A percentile compares a stretch with the other conserved stretches of the same genome.
These are phyloP conservation scores for Cyprinus carpio DNA, from an alignment of 2,113 vertebrate genomes.

Conservation along the genomic window DNA sequence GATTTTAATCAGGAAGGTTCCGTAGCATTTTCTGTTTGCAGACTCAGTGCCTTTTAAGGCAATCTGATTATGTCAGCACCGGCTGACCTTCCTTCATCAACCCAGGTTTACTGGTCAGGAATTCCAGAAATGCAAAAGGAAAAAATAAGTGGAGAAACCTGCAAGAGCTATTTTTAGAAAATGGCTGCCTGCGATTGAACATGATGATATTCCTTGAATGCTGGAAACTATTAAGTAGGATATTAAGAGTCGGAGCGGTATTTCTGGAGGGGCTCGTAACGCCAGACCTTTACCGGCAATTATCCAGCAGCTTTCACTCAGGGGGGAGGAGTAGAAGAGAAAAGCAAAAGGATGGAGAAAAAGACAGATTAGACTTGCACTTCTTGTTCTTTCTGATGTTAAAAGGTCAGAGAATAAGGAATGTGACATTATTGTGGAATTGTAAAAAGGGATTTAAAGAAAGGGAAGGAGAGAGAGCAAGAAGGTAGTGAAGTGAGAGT, in stretches of 20 bases:
- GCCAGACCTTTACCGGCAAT: conserved; percentile 52
- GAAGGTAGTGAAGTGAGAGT: conserved; percentile 54
- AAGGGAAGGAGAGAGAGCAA: conserved; percentile 48
- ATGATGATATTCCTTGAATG: conserved; percentile 64
- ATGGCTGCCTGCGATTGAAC: conserved; percentile 67
- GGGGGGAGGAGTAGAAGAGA: neutral
- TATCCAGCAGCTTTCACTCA: conserved; percentile 32
- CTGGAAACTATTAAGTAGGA: conserved; percentile 64
- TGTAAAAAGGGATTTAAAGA: conserved; percentile 33
- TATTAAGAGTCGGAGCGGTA: conserved; percentile 50
- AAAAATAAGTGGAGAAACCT: conserved; percentile 33
- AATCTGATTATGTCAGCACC: conserved; percentile 76
- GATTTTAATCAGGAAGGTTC: neutral
- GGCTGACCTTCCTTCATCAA: conserved; percentile 65
- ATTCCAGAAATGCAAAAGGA: conserved; percentile 70
- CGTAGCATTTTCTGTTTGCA: conserved; percentile 57
- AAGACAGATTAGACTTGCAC: neutral
- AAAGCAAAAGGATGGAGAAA: conserved; percentile 43
- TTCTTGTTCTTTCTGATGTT: conserved; percentile 6
- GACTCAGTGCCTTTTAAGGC: conserved; percentile 82
- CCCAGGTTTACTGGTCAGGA: conserved; percentile 73
- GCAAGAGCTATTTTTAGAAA: conserved; percentile 74
- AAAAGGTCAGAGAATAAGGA: conserved; percentile 3
- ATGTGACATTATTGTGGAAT: neutral
- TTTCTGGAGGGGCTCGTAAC: conserved; percentile 52